Conservation (phyloP, 2,797 vertebrate species). For the Takifugu rubripes region DNA sequence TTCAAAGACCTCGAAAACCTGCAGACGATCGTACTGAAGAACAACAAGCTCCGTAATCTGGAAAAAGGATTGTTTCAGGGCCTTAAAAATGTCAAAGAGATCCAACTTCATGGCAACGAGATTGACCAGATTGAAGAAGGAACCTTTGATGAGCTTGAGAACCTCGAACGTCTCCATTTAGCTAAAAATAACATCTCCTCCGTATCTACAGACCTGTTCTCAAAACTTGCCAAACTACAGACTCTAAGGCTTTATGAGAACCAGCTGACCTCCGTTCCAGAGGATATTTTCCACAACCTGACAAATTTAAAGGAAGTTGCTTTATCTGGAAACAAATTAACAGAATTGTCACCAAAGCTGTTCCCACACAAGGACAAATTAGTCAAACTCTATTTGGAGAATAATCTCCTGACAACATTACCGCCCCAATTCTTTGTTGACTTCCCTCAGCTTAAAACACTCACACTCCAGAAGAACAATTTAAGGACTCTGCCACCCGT, state of each 20-base stretch:
- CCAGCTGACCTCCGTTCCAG: constrained; percentile 65
- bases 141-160: constrained; percentile 74
- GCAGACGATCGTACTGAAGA: constrained; percentile 67
- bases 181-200: constrained; percentile 70
- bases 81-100: constrained; percentile 54
- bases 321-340: constrained; percentile 68
- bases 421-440: constrained; percentile 68
- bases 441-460: constrained; percentile 63
- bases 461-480: constrained; percentile 70
- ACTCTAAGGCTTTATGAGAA: constrained; percentile 76
- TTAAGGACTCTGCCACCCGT: constrained; percentile 62
- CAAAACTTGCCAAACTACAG: constrained; percentile 64
- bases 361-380: constrained; percentile 73
- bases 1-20: constrained; percentile 75
- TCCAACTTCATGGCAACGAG: constrained; percentile 69
- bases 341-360: constrained; percentile 58
- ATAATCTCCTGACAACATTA: constrained; percentile 71
- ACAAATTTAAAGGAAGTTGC: constrained; percentile 67
- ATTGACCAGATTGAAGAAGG: constrained; percentile 75
- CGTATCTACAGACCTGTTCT: constrained; percentile 66
- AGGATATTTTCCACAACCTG: constrained; percentile 70
- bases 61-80: constrained; percentile 75
- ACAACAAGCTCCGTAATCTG: constrained; percentile 63
- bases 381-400: constrained; percentile 68
- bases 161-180: constrained; percentile 68